Evolutionary conservation across 1,140 invertebrate species (phyloP).

Genomic region (Camponotus vicinus): DNA sequence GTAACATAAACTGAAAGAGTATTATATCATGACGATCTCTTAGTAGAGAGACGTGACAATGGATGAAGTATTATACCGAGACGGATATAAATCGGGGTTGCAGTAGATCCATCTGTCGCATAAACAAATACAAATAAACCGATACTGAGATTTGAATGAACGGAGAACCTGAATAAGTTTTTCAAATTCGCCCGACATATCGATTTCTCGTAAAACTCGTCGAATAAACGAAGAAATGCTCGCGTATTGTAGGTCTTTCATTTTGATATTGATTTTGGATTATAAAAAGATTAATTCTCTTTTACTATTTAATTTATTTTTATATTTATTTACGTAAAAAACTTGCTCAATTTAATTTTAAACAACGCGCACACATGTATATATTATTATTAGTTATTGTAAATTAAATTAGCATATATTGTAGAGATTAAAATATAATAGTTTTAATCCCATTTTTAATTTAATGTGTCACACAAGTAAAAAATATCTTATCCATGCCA

Average conservation of each 20-base stretch:
- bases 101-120: constrained; percentile 48
- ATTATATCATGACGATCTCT: constrained; percentile 37
- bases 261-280: not conserved
- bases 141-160: constrained; percentile 46
- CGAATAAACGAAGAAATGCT: not conserved
- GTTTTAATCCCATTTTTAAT: too few species aligned
- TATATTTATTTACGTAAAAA: not conserved
- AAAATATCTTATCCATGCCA: too few species aligned
- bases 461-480: too few species aligned
- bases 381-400: constrained; percentile 11
- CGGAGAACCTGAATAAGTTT: constrained; percentile 40
- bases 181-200: constrained; percentile 35
- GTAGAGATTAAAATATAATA: too few species aligned
- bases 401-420: not conserved
- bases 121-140: constrained; percentile 48
- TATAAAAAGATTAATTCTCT: not conserved
- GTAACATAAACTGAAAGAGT: constrained; percentile 40
- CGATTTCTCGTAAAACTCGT: constrained; percentile 34
- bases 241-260: not conserved
- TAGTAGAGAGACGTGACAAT: constrained; percentile 42
- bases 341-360: not conserved
- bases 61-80: constrained; percentile 46
- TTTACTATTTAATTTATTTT: not conserved
- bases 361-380: too few species aligned
- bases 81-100: constrained; percentile 43